Percentiles rank a stretch among this genome's conserved stretches.
Conservation (phyloP, 1,140 invertebrate species). For the Oreohelix idahoensis region DNA sequence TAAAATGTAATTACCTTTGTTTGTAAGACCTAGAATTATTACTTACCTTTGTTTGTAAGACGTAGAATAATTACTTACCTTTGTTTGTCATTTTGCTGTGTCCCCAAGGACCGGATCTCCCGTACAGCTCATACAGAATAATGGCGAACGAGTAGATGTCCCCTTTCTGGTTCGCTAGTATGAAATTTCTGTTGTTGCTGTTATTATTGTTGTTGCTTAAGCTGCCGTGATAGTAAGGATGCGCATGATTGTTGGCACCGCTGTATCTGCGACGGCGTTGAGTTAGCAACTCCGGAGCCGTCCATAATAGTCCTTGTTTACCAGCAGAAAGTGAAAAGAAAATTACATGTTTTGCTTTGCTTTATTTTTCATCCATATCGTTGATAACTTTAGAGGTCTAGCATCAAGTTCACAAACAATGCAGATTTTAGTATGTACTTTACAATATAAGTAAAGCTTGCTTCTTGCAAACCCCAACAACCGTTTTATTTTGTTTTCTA, state of each 20-base stretch:
- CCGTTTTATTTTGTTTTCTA: too few species aligned
- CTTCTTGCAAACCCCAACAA: too few species aligned
- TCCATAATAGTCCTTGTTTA: constrained; percentile 81
- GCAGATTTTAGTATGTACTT: too few species aligned
- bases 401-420: too few species aligned
- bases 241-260: not conserved
- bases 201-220: not conserved
- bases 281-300: constrained; percentile 89
- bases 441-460: too few species aligned
- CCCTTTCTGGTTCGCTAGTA: constrained; percentile 85
- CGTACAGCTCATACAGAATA: constrained; percentile 79
- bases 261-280: constrained; percentile 9
- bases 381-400: too few species aligned
- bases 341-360: too few species aligned
- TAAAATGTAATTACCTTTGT: too few species aligned
- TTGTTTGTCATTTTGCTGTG: constrained; percentile 49
- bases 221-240: not conserved
- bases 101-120: constrained; percentile 67
- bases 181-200: constrained; percentile 19
- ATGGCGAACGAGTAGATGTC: constrained; percentile 97
- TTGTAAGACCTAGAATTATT: too few species aligned
- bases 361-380: too few species aligned
- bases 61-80: constrained; percentile 59
- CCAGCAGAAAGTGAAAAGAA: not conserved
- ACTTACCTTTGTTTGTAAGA: too few species aligned